A percentile compares a stretch with the other conserved stretches of the same genome.
phyloP scores from a whole-genome alignment of 2,888 invertebrate genomes.

The Synanthedon vespiformis region DNA sequence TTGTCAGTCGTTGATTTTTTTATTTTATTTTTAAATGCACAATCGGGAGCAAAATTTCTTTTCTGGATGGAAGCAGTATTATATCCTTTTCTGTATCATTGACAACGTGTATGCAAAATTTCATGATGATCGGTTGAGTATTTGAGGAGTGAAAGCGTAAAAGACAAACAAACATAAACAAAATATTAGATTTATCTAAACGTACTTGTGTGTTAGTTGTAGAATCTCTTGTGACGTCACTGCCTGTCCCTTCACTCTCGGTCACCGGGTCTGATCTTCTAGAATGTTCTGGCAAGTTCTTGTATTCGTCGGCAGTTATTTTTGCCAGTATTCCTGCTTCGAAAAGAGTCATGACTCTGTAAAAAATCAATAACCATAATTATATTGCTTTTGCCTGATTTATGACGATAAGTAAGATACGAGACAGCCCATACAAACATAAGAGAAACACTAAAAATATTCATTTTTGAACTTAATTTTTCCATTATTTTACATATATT shows the following conservation, averaged over 20 bases:
- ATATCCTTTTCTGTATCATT: no score
- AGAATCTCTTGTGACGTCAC: constrained; percentile 40
- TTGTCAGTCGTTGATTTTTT: no score
- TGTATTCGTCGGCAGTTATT: constrained; percentile 82
- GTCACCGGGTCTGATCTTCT: constrained; percentile 57
- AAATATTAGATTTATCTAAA: not conserved
- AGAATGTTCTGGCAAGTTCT: constrained; percentile 72
- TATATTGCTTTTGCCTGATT: no score
- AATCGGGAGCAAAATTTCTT: no score
- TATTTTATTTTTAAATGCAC: no score
- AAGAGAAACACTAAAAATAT: no score
- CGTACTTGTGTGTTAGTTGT: constrained; percentile 30
- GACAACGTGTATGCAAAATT: not conserved
- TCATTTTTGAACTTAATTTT: no score
- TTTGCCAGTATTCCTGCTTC: constrained; percentile 82
- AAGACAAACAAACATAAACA: constrained; percentile 5
- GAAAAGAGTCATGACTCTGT: constrained; percentile 77
- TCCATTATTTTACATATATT: no score
- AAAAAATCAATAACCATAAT: not conserved
- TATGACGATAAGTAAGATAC: no score
- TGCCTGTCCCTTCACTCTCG: constrained; percentile 47
- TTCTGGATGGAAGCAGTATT: no score
- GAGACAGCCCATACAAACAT: no score
- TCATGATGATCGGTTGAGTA: not conserved
- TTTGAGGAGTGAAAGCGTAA: constrained; percentile 4